Conservation (phyloP, 2,888 invertebrate species). For the Podotricha telesiphe region DNA sequence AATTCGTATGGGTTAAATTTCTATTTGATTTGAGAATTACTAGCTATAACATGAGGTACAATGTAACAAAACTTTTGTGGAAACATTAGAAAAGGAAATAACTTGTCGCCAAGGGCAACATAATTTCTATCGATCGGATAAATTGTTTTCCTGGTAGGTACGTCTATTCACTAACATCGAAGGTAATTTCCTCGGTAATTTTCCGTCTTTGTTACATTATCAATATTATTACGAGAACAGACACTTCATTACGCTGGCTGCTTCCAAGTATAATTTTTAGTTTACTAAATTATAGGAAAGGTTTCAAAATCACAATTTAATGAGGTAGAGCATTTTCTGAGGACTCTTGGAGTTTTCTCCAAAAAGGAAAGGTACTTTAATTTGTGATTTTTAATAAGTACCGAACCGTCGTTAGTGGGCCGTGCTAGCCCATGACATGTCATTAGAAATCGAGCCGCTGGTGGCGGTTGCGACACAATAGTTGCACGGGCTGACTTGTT, state of each 20-base stretch:
- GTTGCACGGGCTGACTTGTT: slow-evolving; percentile 51
- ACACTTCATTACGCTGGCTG: not conserved
- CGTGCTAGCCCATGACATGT: slow-evolving; percentile 39
- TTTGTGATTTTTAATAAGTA: too few species aligned
- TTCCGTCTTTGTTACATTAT: slow-evolving; percentile 35
- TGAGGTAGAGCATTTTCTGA: not conserved
- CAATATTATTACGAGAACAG: slow-evolving; percentile 14
- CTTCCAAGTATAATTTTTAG: not conserved
- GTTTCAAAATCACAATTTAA: not conserved
- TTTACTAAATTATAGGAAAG: not conserved
- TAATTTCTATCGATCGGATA: slow-evolving; percentile 35
- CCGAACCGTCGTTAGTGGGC: slow-evolving; percentile 19
- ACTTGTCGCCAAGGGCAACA: slow-evolving; percentile 33
- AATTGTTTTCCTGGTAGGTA: slow-evolving; percentile 31
- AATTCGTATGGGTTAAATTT: not conserved
- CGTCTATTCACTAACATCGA: slow-evolving; percentile 19
- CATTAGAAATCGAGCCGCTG: slow-evolving; percentile 50
- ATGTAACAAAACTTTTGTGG: not conserved
- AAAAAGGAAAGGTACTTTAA: too few species aligned
- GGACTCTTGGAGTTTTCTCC: not conserved
- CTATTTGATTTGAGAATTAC: not conserved
- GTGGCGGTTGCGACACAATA: slow-evolving; percentile 60
- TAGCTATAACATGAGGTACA: not conserved
- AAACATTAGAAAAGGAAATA: not conserved
- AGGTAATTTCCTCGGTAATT: slow-evolving; percentile 32